These are phyloP conservation scores for Brevimyrus niger DNA, from an alignment of 2,113 vertebrate species.

Conservation along the genomic window DNA sequence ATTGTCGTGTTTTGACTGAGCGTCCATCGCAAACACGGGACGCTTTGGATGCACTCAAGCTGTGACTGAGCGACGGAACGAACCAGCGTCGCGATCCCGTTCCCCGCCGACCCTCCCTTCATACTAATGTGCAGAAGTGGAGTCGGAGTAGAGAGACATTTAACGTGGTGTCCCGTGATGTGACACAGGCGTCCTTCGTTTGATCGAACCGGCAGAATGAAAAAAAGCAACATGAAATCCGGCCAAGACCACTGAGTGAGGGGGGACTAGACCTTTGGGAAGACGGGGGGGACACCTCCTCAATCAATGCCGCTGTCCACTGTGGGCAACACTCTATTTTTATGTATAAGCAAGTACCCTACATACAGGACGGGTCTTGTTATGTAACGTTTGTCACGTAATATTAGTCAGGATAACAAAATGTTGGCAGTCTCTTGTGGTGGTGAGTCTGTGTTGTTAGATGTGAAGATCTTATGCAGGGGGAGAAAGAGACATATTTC, in stretches of 20 bases:
- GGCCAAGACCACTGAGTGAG: neutral
- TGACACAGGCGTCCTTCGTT: neutral
- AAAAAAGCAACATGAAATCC: no score
- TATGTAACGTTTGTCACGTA: conserved; percentile 3
- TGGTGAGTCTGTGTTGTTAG: neutral
- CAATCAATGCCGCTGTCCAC: neutral
- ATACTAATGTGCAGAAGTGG: neutral
- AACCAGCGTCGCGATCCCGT: neutral
- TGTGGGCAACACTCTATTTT: neutral
- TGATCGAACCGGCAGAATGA: neutral
- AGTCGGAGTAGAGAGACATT: neutral
- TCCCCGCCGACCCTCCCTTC: neutral
- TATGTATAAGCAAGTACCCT: neutral
- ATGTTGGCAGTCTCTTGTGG: neutral
- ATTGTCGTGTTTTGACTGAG: neutral
- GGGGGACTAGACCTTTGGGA: neutral
- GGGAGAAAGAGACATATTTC: neutral
- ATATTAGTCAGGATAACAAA: conserved; percentile 8
- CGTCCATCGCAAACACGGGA: neutral
- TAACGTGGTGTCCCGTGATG: neutral
- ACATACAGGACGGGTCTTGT: neutral
- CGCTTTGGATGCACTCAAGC: neutral
- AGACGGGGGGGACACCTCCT: neutral
- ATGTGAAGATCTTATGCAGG: neutral
- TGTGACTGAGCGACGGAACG: neutral